Evolutionary conservation across 2,888 invertebrate genomes (phyloP), one percentile per base, ranked within the genome.

Genomic region (Oxyscelio sp.): DNA sequence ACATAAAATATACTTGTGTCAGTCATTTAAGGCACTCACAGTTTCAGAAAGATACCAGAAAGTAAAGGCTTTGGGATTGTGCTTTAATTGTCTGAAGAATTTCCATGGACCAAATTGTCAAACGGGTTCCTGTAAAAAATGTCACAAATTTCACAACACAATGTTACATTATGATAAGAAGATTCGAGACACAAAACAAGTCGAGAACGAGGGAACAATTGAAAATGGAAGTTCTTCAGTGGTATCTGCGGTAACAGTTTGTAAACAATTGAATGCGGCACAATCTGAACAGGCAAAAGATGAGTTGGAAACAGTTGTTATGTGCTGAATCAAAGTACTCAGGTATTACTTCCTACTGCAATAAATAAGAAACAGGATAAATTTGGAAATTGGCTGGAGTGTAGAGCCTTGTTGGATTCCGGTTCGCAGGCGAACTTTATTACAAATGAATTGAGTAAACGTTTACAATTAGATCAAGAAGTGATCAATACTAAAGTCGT

Each of bases 51-150:
- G 59, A n/a, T 43, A n/a, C n/a, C 11, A 40, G 0, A 61, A 24
- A 6, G 59, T 15, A 17, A 61, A 61, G 34, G 6, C 3, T 2
- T 43, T 40, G n/a, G 24, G 17, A 22, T 43, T 61, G 22, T 43
- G 59, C n/a, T 61, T 61, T 8, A 61, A 61, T 15, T 61, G 59
- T 40, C 34, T 61, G 15, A 61, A 61, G 19, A 5, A 5, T 1
- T 61, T 61, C 17, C 43, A 61, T 61, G 59, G 43, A 4, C 1
- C 2, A 4, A 61, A 43, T 40, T 61, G 59, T 43, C 2, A 61
- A n/a, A n/a, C 19, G 2, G 59, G 59, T 1, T 13, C 43, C 2
- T 61, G 59, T 19, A 6, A 13, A 6, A 61, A 40, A 43, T 61
- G 59, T 22, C n/a, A 34, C n/a, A 43, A 22, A 22, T 3, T 1